A percentile compares a stretch with the other conserved stretches of the same genome.
Conservation (phyloP, 2,113 vertebrate species). For the Elgaria multicarinata region DNA sequence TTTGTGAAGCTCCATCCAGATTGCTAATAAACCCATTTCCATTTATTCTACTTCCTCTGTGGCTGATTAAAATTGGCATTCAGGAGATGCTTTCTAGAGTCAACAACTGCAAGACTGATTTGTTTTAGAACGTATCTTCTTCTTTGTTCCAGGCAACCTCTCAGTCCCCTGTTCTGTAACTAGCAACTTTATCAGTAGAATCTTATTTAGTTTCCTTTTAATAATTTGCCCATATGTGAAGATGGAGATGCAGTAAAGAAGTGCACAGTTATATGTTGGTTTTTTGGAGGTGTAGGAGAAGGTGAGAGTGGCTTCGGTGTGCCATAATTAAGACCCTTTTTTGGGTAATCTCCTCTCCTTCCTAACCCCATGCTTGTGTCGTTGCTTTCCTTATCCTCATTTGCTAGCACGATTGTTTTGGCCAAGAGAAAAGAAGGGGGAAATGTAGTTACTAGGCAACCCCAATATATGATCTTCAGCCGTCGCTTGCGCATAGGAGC, state of each 20-base stretch:
- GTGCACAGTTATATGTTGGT: not conserved
- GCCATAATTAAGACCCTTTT: not conserved
- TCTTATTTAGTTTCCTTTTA: not conserved
- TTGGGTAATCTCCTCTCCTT: not conserved
- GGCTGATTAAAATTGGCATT: not conserved
- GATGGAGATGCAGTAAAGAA: not conserved
- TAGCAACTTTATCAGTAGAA: not conserved
- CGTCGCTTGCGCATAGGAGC: not conserved
- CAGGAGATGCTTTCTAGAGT: not conserved
- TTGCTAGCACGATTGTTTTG: not conserved
- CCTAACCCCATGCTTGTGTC: not conserved
- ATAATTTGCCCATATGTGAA: not conserved
- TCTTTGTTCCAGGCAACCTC: not conserved
- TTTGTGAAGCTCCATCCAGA: not conserved
- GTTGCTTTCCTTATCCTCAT: not conserved
- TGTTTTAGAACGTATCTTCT: not conserved
- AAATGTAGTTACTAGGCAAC: not conserved
- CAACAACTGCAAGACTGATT: not conserved
- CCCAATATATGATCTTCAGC: not conserved
- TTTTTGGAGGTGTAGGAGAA: not conserved
- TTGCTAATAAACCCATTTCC: not conserved
- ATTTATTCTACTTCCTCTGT: not conserved
- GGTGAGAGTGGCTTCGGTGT: not conserved
- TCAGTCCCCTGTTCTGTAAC: not conserved
- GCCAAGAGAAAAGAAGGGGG: not conserved